phyloP scores from a whole-genome alignment of 2,113 vertebrate genomes.

The Casuarius casuarius region DNA sequence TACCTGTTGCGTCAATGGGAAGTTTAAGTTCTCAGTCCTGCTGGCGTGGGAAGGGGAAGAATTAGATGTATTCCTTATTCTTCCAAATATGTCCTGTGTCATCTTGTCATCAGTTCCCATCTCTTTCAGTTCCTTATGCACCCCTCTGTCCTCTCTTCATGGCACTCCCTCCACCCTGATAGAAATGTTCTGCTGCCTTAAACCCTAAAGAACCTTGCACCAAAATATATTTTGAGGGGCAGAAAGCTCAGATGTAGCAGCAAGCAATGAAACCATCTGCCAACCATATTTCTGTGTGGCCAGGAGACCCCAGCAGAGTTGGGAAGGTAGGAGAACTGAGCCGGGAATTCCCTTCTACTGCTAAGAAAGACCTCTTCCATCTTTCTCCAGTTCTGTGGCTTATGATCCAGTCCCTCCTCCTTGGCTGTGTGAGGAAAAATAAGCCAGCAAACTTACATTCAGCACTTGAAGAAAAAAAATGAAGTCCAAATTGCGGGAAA shows the following conservation, averaged over 20 bases:
- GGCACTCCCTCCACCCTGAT: accelerated
- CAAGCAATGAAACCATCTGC: not conserved
- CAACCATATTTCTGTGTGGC: not conserved
- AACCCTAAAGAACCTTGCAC: not conserved
- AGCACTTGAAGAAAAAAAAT: not conserved
- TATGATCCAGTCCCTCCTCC: not conserved
- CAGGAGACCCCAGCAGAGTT: not conserved
- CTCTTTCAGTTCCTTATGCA: not conserved
- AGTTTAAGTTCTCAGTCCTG: not conserved
- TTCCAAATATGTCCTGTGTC: not conserved
- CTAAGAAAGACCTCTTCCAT: not conserved
- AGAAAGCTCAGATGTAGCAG: not conserved
- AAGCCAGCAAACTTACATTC: not conserved
- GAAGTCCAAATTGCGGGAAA: not conserved
- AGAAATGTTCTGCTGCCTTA: not conserved
- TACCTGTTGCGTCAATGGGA: not conserved
- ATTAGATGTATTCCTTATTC: accelerated
- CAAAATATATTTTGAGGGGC: not conserved
- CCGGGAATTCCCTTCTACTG: not conserved
- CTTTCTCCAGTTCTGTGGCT: not conserved
- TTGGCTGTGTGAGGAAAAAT: not conserved
- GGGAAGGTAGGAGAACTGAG: not conserved
- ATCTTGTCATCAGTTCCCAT: not conserved
- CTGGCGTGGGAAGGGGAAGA: not conserved
- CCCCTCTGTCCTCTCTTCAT: not conserved